Evolutionary conservation across 2,888 invertebrate species (phyloP).

Genomic region (Ashinkailepas kermadecensis): DNA sequence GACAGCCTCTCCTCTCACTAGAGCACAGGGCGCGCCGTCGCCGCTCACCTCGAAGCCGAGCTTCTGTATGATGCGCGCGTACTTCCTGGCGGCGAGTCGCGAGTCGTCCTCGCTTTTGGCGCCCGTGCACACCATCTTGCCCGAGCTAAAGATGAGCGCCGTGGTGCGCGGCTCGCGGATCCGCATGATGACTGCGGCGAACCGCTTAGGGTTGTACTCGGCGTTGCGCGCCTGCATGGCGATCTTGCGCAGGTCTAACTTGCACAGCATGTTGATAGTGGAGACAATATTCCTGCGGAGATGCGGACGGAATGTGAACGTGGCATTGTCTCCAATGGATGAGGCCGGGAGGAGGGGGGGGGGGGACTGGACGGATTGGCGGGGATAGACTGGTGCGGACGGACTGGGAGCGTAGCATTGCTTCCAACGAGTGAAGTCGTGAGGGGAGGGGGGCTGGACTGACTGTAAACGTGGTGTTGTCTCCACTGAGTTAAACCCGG

Average conservation of each 20-base stretch:
- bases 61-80: constrained; percentile 73
- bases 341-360: too few species aligned
- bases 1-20: too few species aligned
- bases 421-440: too few species aligned
- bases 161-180: constrained; percentile 73
- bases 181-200: constrained; percentile 97
- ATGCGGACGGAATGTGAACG: too few species aligned
- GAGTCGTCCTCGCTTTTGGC: constrained; percentile 77
- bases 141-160: constrained; percentile 56
- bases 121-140: constrained; percentile 82
- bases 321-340: too few species aligned
- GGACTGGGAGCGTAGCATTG: too few species aligned
- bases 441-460: too few species aligned
- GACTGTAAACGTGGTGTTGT: too few species aligned
- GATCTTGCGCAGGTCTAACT: constrained; percentile 91
- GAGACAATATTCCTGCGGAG: constrained; percentile 86
- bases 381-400: too few species aligned
- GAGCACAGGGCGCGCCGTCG: background rate
- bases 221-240: constrained; percentile 96
- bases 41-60: constrained; percentile 59
- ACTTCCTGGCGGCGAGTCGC: constrained; percentile 68
- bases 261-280: constrained; percentile 91
- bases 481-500: too few species aligned
- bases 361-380: too few species aligned
- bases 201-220: constrained; percentile 98